phyloP scores from a whole-genome alignment of 2,113 vertebrate genomes.

The Trachemys scripta region DNA sequence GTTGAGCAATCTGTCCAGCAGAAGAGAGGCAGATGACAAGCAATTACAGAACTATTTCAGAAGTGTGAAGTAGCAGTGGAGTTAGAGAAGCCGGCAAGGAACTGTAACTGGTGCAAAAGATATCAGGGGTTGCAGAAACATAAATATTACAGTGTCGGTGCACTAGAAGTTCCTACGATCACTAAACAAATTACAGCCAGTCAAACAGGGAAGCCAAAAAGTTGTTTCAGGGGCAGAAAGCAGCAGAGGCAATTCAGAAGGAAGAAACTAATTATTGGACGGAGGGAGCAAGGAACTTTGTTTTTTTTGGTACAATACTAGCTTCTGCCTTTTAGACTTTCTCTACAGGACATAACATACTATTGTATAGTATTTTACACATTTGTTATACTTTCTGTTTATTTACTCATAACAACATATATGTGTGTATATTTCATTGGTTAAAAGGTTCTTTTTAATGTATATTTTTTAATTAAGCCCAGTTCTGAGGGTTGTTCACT shows the following conservation, averaged over 20 bases:
- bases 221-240: neutral
- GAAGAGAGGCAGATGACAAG: neutral
- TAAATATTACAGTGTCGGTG: neutral
- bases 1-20: neutral
- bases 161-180: neutral
- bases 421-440: neutral
- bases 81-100: neutral
- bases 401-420: neutral
- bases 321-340: neutral
- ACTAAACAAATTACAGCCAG: neutral
- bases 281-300: neutral
- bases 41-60: slow-evolving; percentile 1
- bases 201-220: neutral
- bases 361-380: neutral
- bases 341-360: neutral
- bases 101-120: neutral
- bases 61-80: neutral
- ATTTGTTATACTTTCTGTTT: neutral
- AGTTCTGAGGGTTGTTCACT: neutral
- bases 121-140: neutral
- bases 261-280: neutral
- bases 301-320: neutral
- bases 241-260: slow-evolving; percentile 4
- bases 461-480: neutral
- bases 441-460: neutral